phyloP scores from a whole-genome alignment of 92 coral and sea anemone genomes.

The Pocillopora grandis region DNA sequence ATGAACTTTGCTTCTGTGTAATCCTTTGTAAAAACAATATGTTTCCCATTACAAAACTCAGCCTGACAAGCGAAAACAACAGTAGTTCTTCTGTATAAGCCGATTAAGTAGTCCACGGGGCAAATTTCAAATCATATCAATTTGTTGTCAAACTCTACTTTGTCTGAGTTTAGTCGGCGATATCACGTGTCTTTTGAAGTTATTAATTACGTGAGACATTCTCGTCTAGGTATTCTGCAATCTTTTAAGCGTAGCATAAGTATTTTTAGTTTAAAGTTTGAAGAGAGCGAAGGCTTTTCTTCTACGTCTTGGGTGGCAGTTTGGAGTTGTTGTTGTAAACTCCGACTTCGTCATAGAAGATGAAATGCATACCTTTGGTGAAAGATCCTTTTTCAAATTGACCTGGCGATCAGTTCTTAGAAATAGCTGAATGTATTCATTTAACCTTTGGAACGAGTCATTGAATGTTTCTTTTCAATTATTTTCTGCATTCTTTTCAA shows the following conservation, averaged over 20 bases:
- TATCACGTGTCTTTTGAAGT: too few species aligned
- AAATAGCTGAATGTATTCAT: not conserved
- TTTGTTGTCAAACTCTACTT: too few species aligned
- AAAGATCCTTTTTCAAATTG: too few species aligned
- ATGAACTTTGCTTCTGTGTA: not conserved
- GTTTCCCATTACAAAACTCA: not conserved
- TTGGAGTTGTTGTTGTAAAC: not conserved
- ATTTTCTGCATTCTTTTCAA: too few species aligned
- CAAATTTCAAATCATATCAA: too few species aligned
- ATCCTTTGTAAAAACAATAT: not conserved
- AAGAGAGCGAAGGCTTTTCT: not conserved
- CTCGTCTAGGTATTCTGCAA: not conserved
- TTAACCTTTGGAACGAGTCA: not conserved
- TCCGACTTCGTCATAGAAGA: not conserved
- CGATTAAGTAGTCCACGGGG: too few species aligned
- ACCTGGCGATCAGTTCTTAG: not conserved
- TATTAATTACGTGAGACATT: not conserved
- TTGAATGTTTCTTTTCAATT: too few species aligned
- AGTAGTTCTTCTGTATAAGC: not conserved
- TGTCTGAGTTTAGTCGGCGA: too few species aligned
- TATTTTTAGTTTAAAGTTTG: not conserved
- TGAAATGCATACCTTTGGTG: too few species aligned
- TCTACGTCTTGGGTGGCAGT: conserved; percentile 24
- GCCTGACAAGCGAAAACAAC: not conserved
- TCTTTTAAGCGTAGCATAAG: not conserved